Evolutionary conservation across 2,888 invertebrate genomes (phyloP), one percentile per base, ranked within the genome.

Genomic region (Leptinotarsa haldemani): DNA sequence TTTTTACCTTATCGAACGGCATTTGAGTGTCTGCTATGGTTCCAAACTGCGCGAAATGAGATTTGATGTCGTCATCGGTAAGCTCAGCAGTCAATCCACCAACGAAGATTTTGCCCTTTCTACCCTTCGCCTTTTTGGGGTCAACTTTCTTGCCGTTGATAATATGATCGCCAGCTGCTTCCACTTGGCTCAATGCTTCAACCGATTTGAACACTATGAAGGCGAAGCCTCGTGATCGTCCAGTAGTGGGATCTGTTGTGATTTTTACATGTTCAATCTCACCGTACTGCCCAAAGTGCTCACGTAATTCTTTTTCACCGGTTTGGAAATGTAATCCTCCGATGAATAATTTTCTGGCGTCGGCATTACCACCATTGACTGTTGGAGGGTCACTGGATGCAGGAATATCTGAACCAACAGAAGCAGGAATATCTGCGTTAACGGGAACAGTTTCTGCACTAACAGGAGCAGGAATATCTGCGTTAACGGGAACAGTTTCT

Each of bases 271-370:
- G 97, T 87, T 96, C 95, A 81, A 98, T 97, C 86, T 96, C 96
- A 73, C 98, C 98, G 88, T 94, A 97, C 83, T 94, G 93, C 82
- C 94, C 93, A 89, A 98, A 98, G 88, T 98, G 97, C 83, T 97
- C 97, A 84, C 96, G 92, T 81, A 98, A 90, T 90, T 98, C 97
- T 94, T 96, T 97, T 90, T 97, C 97, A 88, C 97, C 95, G 40
- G 97, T 98, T 91, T 98, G 98, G 97, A 97, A 98, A 92, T 97
- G 97, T 83, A 98, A 90, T 81, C 97, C 98, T 85, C 98, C 98
- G 89, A 98, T 97, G 93, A 98, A 98, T 83, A 98, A 93, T 93
- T 98, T 98, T 91, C 98, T 98, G 94, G 20, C 22, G 5, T 56
- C 56, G 4, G 22, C 20, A 56, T 22, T 22, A 20, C 13, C 15